A percentile compares a stretch with the other conserved stretches of the same genome.
Evolutionary conservation across 2,888 invertebrate genomes (phyloP).

Genomic region (Amaurobius ferox): DNA sequence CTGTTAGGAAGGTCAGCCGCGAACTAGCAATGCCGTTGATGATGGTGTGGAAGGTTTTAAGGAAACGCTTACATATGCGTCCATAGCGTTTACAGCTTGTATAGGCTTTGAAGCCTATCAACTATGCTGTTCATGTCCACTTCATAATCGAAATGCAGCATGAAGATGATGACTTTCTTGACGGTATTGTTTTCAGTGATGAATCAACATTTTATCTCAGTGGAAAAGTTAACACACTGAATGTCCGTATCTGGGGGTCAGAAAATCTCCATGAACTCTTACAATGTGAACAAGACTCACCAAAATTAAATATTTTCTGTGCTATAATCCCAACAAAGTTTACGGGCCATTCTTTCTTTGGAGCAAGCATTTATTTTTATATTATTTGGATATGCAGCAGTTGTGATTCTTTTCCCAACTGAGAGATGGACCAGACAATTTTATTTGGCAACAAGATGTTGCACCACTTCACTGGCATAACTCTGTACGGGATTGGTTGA

Average conservation of each 20-base stretch:
- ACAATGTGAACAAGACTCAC: not conserved
- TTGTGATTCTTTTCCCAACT: constrained; percentile 9
- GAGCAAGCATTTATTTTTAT: not conserved
- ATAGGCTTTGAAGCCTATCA: too few relatives aligned
- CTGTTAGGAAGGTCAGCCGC: not conserved
- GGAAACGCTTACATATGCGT: not conserved
- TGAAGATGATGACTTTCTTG: not conserved
- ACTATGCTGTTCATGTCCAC: not conserved
- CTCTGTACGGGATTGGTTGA: too few relatives aligned
- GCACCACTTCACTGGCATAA: too few relatives aligned
- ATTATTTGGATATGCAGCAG: not conserved
- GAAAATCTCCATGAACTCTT: not conserved
- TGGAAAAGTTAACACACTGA: not conserved
- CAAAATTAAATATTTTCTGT: constrained; percentile 20
- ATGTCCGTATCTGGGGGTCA: not conserved
- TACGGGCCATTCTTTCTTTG: not conserved
- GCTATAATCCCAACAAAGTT: too few relatives aligned
- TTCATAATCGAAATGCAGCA: not conserved
- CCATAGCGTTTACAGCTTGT: not conserved
- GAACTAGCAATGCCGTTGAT: not conserved
- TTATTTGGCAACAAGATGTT: too few relatives aligned
- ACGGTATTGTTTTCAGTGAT: not conserved
- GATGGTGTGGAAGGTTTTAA: not conserved
- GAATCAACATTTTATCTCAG: constrained; percentile 1
- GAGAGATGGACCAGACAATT: constrained; percentile 10